Conservation (phyloP, 1,140 invertebrate genomes). For the Brachionus rotundiformis region DNA sequence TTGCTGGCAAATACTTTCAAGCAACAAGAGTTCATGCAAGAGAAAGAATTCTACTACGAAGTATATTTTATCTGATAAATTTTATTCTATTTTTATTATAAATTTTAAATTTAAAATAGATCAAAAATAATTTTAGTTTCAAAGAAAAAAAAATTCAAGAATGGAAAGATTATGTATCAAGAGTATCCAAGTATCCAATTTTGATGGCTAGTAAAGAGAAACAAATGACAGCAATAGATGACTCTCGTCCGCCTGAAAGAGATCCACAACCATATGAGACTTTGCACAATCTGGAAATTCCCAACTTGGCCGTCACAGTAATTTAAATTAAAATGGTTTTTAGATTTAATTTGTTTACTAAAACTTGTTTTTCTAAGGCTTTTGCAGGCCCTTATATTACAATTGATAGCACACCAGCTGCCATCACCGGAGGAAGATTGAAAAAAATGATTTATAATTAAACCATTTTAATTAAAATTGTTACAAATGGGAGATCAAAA, state of each 20-base stretch:
- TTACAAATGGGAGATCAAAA: too few relatives aligned
- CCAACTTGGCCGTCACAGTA: slow-evolving; percentile 53
- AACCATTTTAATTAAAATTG: too few relatives aligned
- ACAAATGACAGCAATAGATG: slow-evolving; percentile 60
- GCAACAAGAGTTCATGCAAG: slow-evolving; percentile 45
- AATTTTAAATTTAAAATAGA: slow-evolving; percentile 42
- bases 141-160: slow-evolving; percentile 47
- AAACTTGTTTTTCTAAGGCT: slow-evolving; percentile 53
- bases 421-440: slow-evolving; percentile 57
- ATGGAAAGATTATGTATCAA: slow-evolving; percentile 45
- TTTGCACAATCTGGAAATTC: slow-evolving; percentile 52
- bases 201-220: slow-evolving; percentile 55
- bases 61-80: neutral
- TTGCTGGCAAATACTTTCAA: slow-evolving; percentile 61
- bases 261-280: slow-evolving; percentile 47
- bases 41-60: slow-evolving; percentile 49
- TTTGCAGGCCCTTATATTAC: slow-evolving; percentile 57
- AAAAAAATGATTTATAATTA: slow-evolving; percentile 52
- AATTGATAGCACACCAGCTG: slow-evolving; percentile 57
- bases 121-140: slow-evolving; percentile 48
- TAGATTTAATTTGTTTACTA: too few relatives aligned
- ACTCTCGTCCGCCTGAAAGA: slow-evolving; percentile 55
- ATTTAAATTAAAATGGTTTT: neutral
- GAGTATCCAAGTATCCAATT: neutral
- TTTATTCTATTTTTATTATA: neutral